Evolutionary conservation across 2,797 vertebrate genomes (phyloP).

Genomic region (Poeciliopsis gracilis): DNA sequence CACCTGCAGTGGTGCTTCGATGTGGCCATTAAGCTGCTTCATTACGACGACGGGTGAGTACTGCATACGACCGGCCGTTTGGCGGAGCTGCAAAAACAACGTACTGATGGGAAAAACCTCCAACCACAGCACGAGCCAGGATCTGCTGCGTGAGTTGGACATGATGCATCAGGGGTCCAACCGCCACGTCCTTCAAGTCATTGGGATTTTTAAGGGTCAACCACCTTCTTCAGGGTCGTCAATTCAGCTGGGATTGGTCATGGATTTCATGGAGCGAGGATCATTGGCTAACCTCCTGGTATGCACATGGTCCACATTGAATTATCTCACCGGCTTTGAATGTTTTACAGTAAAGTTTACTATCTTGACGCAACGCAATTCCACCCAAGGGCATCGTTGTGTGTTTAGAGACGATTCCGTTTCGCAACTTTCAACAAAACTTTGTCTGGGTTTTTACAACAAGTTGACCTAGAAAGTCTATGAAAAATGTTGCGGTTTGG

Average conservation of each 20-base stretch:
- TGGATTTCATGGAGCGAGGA: constrained; percentile 83
- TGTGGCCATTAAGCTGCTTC: constrained; percentile 80
- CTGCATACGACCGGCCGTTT: too few species aligned
- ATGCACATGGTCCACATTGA: neutral
- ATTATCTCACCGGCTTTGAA: neutral
- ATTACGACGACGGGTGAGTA: constrained; percentile 67
- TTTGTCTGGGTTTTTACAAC: neutral
- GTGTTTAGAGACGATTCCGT: neutral
- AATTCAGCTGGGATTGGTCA: constrained; percentile 74
- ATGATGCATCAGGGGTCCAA: constrained; percentile 74
- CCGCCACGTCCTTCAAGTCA: constrained; percentile 70
- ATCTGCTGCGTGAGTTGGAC: constrained; percentile 65
- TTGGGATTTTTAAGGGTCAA: constrained; percentile 68
- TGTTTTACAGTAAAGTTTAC: neutral
- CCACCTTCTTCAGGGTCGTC: neutral
- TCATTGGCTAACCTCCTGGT: constrained; percentile 72
- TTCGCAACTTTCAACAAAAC: neutral
- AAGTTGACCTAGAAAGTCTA: neutral
- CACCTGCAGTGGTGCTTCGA: constrained; percentile 64
- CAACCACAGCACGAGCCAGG: constrained; percentile 34
- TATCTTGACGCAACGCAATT: neutral
- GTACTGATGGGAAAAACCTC: constrained; percentile 11
- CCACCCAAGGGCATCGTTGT: too few species aligned
- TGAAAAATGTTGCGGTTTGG: neutral
- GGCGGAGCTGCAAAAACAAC: neutral